Conservation (phyloP, 1,140 invertebrate species). For the Zaprionus africanus region DNA sequence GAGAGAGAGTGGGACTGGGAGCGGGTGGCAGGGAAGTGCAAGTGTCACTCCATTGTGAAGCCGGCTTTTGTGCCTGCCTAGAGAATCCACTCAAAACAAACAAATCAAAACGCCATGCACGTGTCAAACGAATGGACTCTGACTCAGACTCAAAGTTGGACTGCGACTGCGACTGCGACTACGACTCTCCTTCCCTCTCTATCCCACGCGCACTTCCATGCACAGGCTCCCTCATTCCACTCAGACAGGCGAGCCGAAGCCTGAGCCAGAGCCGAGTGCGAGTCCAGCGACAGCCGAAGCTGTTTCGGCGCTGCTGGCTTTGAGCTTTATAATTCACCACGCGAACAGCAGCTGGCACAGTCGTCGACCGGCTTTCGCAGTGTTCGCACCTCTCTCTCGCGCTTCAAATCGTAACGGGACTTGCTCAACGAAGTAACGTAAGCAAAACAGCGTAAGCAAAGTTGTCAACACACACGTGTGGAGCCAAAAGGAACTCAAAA, state of each 20-base stretch:
- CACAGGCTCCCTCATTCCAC: neutral
- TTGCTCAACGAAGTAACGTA: constrained; percentile 28
- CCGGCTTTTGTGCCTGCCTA: constrained; percentile 39
- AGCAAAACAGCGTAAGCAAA: constrained; percentile 26
- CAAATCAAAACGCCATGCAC: constrained; percentile 50
- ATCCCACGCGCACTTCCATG: neutral
- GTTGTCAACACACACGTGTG: constrained; percentile 48
- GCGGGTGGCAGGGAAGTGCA: constrained; percentile 12
- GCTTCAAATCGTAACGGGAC: constrained; percentile 22
- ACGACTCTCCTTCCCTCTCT: neutral
- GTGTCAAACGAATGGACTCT: constrained; percentile 31
- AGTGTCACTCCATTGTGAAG: constrained; percentile 23
- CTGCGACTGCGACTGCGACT: constrained; percentile 13
- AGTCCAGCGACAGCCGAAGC: constrained; percentile 19
- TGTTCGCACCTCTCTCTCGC: constrained; percentile 51
- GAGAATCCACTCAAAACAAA: constrained; percentile 57
- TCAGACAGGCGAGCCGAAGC: constrained; percentile 2
- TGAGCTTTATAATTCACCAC: constrained; percentile 62
- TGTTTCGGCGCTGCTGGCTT: constrained; percentile 12
- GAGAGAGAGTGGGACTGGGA: neutral
- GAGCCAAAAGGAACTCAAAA: constrained; percentile 16
- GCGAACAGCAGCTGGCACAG: constrained; percentile 52
- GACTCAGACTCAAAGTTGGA: constrained; percentile 3
- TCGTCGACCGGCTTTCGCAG: constrained; percentile 71
- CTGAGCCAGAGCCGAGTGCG: constrained; percentile 1